These are phyloP conservation scores for Frankliniella intonsa DNA, from an alignment of 2,888 invertebrate genomes.

Conservation along the genomic window DNA sequence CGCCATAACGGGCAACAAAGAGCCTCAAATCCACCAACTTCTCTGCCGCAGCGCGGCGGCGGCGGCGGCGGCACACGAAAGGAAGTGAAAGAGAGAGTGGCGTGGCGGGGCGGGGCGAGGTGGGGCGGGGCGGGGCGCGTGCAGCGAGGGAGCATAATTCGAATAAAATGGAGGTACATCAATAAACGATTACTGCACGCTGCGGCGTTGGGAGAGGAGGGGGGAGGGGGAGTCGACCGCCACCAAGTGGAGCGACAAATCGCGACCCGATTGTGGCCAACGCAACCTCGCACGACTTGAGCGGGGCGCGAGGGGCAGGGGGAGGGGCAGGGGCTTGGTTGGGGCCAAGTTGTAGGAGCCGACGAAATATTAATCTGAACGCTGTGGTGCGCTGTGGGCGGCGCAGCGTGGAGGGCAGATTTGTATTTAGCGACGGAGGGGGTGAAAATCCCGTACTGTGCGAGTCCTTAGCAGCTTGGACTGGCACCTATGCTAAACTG, in stretches of 20 bases:
- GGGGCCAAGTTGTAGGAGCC: too few relatives aligned
- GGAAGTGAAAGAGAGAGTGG: neutral
- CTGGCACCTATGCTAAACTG: too few relatives aligned
- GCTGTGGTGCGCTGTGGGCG: too few relatives aligned
- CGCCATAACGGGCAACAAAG: neutral
- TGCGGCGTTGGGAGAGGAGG: neutral
- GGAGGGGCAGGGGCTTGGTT: neutral
- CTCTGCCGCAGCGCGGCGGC: neutral
- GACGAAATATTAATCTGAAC: too few relatives aligned
- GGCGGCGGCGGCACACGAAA: neutral
- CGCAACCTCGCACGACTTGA: neutral
- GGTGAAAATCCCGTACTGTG: too few relatives aligned
- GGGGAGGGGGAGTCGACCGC: neutral
- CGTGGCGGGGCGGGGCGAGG: neutral
- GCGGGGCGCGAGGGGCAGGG: neutral
- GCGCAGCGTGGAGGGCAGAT: too few relatives aligned
- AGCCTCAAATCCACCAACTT: neutral
- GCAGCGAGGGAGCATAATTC: slow-evolving; percentile 1
- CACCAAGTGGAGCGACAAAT: slow-evolving; percentile 19
- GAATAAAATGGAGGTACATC: slow-evolving; percentile 26
- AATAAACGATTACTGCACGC: slow-evolving; percentile 20
- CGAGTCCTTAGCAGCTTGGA: too few relatives aligned
- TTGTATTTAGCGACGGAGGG: too few relatives aligned
- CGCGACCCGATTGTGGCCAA: slow-evolving; percentile 10
- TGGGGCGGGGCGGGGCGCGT: neutral